Evolutionary conservation across 2,797 vertebrate genomes (phyloP), one percentile per base, ranked within the genome.

Genomic region (Ceryle rudis): DNA sequence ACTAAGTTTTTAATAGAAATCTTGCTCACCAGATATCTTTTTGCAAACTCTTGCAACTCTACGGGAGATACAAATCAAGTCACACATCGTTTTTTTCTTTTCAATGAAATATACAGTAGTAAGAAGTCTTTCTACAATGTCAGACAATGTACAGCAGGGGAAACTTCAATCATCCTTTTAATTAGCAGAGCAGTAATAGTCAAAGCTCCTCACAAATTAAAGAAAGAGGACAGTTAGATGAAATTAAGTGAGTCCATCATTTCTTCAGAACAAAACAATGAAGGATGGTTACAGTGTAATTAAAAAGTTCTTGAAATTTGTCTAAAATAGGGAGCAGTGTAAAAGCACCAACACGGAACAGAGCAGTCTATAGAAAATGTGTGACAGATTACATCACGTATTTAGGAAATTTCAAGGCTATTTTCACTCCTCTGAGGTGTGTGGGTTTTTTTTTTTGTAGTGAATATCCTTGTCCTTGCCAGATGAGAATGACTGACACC

Each of bases 401-500:
- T 1, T 21, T 78, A 81, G 77, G 71, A 94, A 89, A 82, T 93
- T 84, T 96, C 92, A 96, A 94, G 93, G 89, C 86, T 92, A 79
- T 90, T 96, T 97, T 93, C 96, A 95, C 83, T 79, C 10, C 77
- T 73, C 69, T 5, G 6, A 93, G 17, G 17, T 46, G 46, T 22
- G n/a, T 46, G 44, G 44, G 9, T 6, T 46, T 46, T 18, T 46
- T 44, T 25, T 15, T 95, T 93, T 94, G 90, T 70, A 95, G 60
- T 64, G 95, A 97, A 93, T 90, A 92, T 62, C 91, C 73, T 93
- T 93, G 96, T 95, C 91, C 95, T 97, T 96, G 95, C 91, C 95
- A 97, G 97, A 97, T 92, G 86, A 97, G 90, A 84, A 96, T 97
- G 96, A 97, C 92, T 97, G 97, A 96, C 97, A 97, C 19, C n/a